Base-by-base conservation (phyloP, 1,140 invertebrate species). In the Plectrocnemia conspersa region DNA sequence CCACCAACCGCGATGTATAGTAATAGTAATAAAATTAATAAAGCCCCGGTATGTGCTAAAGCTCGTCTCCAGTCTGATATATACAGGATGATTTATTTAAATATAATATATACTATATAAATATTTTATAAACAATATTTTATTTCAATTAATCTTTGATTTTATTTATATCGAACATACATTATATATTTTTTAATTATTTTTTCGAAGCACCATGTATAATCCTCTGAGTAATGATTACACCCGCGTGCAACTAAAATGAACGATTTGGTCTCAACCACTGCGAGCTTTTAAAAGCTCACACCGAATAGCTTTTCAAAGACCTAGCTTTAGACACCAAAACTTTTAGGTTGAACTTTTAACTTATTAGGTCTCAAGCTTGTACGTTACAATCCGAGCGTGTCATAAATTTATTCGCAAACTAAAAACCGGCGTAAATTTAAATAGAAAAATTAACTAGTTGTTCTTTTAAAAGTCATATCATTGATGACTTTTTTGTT, bases 281-380 rank as follows among this genome's bases (percentile, higher is more conserved):
- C 10, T 29, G 19, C 11, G 11, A 48, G 29, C 46, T 48, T 48
- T 35, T 45, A 11, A 45, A 22, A 45, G 42, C 42, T 45, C 19
- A 16, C 42, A 45, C 42, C 16, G 32, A 33, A 48, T 15, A 19
- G 46, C 29, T 36, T 48, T 48, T 22, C 13, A 48, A 50, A 50
- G 7, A 50, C 27, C 32, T 49, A 47, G 35, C 22, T 38, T 48
- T 42, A 52, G 49, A 53, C 42, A 36, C 44, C 44, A 19, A 54
- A 54, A 55, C 25, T 55, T 48, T 22, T 7, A 19, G 29, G 35
- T 22, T 44, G 13, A 55, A 58, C 50, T 58, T 58, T 52, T 58
- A 49, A 58, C n/a, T 54, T 58, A 58, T 58, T 49, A 58, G 35
- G 50, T 58, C 23, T 25, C 29, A 44, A 49, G 25, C 19, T 36